These are phyloP conservation scores for Exephanes ischioxanthus DNA, from an alignment of 2,888 invertebrate species.

Conservation along the genomic window DNA sequence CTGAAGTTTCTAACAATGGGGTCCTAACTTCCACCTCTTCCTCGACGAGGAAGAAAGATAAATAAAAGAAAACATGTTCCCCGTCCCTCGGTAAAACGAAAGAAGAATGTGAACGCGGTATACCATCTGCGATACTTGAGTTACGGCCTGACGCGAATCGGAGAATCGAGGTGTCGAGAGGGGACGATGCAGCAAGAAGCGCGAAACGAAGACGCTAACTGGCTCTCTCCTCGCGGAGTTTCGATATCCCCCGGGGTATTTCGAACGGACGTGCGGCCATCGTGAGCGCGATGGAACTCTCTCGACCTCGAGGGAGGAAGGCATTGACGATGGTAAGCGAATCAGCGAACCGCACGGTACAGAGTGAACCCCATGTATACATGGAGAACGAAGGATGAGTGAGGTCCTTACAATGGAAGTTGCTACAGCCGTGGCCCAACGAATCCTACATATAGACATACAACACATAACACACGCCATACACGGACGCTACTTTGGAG, in stretches of 20 bases:
- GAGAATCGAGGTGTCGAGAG: constrained; percentile 39
- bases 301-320: constrained; percentile 33
- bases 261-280: constrained; percentile 50
- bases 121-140: too few species aligned
- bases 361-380: constrained; percentile 7
- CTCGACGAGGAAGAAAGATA: too few species aligned
- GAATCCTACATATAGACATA: constrained; percentile 27
- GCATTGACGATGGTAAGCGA: constrained; percentile 43
- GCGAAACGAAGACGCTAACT: not conserved
- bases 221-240: not conserved
- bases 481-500: not conserved
- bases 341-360: constrained; percentile 44
- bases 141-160: too few species aligned
- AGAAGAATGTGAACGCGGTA: too few species aligned
- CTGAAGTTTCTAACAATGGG: too few species aligned
- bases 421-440: constrained; percentile 19
- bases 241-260: constrained; percentile 54
- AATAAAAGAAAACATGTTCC: too few species aligned
- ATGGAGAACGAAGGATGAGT: constrained; percentile 18
- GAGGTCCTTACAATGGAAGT: constrained; percentile 40
- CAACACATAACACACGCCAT: not conserved
- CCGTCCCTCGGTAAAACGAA: too few species aligned
- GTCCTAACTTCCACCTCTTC: too few species aligned
- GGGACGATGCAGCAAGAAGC: not conserved
- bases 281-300: constrained; percentile 1